Conservation (phyloP, 2,888 invertebrate genomes). For the Microctonus aethiopoides region DNA sequence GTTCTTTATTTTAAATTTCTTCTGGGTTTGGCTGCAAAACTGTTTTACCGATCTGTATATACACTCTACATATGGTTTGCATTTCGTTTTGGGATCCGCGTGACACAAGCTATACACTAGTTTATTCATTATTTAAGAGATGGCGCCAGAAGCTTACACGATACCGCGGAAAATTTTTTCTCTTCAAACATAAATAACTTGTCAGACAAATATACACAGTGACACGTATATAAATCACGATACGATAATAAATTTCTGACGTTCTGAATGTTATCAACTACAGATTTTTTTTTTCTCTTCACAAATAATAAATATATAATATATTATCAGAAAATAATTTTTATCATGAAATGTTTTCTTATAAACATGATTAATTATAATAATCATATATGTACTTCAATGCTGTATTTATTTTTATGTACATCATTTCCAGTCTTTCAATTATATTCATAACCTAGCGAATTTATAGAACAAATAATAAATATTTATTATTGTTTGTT, state of each 20-base stretch:
- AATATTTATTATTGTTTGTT: no score
- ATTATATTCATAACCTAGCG: no score
- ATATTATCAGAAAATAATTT: neutral
- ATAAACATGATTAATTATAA: no score
- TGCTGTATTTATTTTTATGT: no score
- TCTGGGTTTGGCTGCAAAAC: constrained; percentile 27
- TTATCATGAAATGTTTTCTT: no score
- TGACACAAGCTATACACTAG: constrained; percentile 39
- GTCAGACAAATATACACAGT: neutral
- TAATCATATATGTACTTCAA: no score
- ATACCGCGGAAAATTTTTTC: constrained; percentile 55
- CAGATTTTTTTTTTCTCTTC: neutral
- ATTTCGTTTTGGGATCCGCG: constrained; percentile 12
- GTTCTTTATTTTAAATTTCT: neutral
- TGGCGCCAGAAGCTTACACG: constrained; percentile 56
- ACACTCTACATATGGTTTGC: neutral
- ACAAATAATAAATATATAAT: neutral
- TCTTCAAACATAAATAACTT: constrained; percentile 35
- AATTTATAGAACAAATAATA: no score
- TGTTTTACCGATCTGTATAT: constrained; percentile 38
- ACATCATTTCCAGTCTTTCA: no score
- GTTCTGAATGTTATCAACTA: neutral
- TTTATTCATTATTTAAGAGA: constrained; percentile 45
- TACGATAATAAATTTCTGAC: constrained; percentile 22
- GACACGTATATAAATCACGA: neutral